Evolutionary conservation across 2,113 vertebrate genomes (phyloP), one percentile per base, ranked within the genome.

Genomic region (Plotosus lineatus): DNA sequence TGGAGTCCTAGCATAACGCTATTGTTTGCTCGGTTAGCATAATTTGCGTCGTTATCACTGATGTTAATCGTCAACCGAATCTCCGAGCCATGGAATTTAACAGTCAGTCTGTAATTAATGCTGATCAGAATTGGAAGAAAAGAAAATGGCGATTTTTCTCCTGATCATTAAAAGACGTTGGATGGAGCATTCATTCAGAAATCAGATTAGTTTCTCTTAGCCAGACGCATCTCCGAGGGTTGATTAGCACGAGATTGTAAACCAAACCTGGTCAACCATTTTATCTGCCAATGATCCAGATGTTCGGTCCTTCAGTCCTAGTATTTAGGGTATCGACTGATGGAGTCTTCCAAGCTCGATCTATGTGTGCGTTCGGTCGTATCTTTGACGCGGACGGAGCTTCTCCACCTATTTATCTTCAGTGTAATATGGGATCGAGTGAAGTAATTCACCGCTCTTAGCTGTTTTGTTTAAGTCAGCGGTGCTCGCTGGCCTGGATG

Each of bases 211-310:
- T 26, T 14, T 60, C 10, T 60, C 26, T 4, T 14, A 60, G 26
- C 23, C 0, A 23, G 9, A 10, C 7, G 2, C 8, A 21, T 56
- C 8, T 26, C 23, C 23, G 26, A 2, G 8, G 53, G 1, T 56
- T n/a, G 53, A n/a, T 56, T 60, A 11, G 31, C 4, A 4, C 55
- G n/a, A 56, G 14, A 28, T 10, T 80, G 79, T 58, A 23, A 63
- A 53, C 33, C 50, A 76, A 50, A 44, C 14, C 44, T 74, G 78
- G 74, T 76, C 78, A 84, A 87, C 84, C 82, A 80, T 89, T 89
- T 85, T 79, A 73, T 84, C 50, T 87, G 7, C 69, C 28, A 31
- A 19, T 51, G 71, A 33, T 51, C 17, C 8, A 17, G 71, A 4
- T 51, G 71, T 48, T 71, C 23, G 15, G n/a, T n/a, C n/a, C 26